A percentile compares a stretch with the other conserved stretches of the same genome.
These are phyloP conservation scores for Tachina grossa DNA, from an alignment of 2,888 invertebrate genomes.

Conservation along the genomic window DNA sequence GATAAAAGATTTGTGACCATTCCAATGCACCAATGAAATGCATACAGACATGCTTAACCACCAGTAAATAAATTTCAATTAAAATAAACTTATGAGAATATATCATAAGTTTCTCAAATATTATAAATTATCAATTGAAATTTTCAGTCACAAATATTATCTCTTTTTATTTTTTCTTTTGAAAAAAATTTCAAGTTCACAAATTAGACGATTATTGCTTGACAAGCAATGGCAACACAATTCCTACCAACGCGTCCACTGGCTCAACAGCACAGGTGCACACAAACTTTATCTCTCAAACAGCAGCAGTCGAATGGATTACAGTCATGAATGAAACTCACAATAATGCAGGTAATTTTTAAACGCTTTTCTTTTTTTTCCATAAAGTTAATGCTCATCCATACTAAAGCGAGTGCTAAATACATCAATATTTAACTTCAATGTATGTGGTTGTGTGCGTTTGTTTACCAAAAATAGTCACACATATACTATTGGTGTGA, in stretches of 20 bases:
- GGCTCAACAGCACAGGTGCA: constrained; percentile 59
- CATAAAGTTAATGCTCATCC: neutral
- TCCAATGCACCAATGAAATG: too few species aligned
- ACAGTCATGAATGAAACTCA: constrained; percentile 65
- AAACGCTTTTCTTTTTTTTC: neutral
- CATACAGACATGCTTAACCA: too few species aligned
- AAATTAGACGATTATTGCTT: constrained; percentile 63
- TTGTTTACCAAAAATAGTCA: too few species aligned
- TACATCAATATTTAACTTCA: too few species aligned
- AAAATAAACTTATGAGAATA: too few species aligned
- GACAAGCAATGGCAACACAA: constrained; percentile 60
- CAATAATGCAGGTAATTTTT: constrained; percentile 58
- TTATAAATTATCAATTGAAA: neutral
- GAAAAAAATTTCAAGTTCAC: constrained; percentile 39
- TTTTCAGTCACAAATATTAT: neutral
- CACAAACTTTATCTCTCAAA: constrained; percentile 61
- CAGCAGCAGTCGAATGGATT: constrained; percentile 63
- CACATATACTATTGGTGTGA: too few species aligned
- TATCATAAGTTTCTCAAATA: neutral
- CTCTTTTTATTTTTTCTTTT: neutral
- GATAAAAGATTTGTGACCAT: too few species aligned
- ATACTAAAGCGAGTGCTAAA: too few species aligned
- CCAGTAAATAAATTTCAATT: too few species aligned
- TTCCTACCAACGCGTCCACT: constrained; percentile 52
- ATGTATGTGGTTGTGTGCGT: too few species aligned